These are phyloP conservation scores for Apocrypta bakeri DNA, from an alignment of 1,140 invertebrate species.

Conservation along the genomic window DNA sequence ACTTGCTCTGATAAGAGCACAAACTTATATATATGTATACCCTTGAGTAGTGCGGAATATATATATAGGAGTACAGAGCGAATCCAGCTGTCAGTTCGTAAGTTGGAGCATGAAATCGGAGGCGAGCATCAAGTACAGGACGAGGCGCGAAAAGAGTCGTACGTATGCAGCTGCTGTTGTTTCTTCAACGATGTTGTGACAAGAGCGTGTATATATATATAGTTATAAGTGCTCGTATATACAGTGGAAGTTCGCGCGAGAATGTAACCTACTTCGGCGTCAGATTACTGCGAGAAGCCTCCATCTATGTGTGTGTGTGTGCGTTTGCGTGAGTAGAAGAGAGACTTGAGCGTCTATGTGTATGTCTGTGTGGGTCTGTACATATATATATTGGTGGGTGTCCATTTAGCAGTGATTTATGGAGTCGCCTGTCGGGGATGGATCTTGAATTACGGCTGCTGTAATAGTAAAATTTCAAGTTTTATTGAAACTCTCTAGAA, in stretches of 20 bases:
- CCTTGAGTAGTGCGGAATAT: too few species aligned
- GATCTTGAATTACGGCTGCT: too few species aligned
- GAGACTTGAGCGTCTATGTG: too few species aligned
- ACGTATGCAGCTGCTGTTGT: not conserved
- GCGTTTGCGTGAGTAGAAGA: too few species aligned
- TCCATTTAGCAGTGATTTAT: conserved; percentile 11
- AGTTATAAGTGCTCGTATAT: too few species aligned
- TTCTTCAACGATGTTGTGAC: not conserved
- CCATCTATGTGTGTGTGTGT: not conserved
- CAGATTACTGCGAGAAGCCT: not conserved
- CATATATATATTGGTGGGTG: not conserved
- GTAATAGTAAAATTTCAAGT: too few species aligned
- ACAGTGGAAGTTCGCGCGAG: not conserved
- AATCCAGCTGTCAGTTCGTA: conserved; percentile 22
- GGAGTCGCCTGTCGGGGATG: not conserved
- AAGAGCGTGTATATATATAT: too few species aligned
- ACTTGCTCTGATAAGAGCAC: too few species aligned
- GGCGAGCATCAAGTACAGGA: conserved; percentile 36
- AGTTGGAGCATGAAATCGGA: conserved; percentile 38
- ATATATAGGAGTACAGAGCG: too few species aligned
- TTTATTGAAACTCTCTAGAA: too few species aligned
- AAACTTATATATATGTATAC: not conserved
- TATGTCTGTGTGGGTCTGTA: too few species aligned
- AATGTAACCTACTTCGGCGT: conserved; percentile 12
- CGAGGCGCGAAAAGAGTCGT: conserved; percentile 28